Evolutionary conservation across 2,797 vertebrate genomes (phyloP).

Genomic region (Graptemys geographica): DNA sequence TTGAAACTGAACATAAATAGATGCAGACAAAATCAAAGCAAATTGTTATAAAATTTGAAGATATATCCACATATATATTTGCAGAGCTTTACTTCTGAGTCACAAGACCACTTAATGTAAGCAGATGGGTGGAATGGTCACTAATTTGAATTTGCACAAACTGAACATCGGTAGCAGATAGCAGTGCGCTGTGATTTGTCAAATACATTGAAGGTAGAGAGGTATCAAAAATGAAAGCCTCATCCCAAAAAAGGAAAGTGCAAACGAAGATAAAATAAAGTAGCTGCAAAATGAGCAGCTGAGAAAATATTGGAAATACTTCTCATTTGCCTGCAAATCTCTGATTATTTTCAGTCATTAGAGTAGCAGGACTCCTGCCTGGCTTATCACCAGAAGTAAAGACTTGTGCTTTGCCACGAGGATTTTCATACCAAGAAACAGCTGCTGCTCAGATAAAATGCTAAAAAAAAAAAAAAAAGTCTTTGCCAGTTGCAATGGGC

Average conservation of each 20-base stretch:
- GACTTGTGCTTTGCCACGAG: not conserved
- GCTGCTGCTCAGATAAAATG: not conserved
- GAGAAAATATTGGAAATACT: not conserved
- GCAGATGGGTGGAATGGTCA: not conserved
- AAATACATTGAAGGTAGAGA: not conserved
- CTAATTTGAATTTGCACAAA: not conserved
- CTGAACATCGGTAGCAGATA: not conserved
- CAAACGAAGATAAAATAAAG: not conserved
- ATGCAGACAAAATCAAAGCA: not conserved
- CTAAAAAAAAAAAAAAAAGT: not conserved
- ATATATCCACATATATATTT: not conserved
- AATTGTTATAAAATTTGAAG: not conserved
- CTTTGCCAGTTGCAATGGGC: not conserved
- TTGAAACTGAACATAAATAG: not conserved
- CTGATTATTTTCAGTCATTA: slow-evolving; percentile 2
- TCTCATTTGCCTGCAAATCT: not conserved
- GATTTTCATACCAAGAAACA: not conserved
- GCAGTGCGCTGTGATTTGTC: not conserved
- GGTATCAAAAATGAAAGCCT: not conserved
- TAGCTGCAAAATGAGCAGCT: not conserved
- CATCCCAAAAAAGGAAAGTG: not conserved
- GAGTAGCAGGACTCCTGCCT: not conserved
- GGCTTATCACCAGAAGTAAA: not conserved
- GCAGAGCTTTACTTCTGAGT: not conserved
- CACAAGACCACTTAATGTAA: not conserved